Evolutionary conservation across 2,888 invertebrate species (phyloP).

Genomic region (Hermaeophaga mercurialis): DNA sequence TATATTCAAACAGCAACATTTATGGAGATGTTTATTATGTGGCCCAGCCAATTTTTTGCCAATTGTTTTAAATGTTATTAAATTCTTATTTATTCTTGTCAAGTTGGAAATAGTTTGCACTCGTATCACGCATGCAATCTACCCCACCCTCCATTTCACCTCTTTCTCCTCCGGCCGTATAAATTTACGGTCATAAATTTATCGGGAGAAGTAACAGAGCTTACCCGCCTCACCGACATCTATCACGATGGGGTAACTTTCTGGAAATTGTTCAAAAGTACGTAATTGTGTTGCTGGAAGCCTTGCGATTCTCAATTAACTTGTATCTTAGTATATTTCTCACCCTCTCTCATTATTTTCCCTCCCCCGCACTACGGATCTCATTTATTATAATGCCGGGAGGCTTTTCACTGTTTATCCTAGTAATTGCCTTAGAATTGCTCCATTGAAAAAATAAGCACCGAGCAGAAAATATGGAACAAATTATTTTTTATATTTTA

Average conservation of each 20-base stretch:
- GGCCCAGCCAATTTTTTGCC: too few species aligned
- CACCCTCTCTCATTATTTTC: slow-evolving; percentile 46
- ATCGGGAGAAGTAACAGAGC: slow-evolving; percentile 42
- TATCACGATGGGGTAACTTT: slow-evolving; percentile 48
- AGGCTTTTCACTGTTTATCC: slow-evolving; percentile 34
- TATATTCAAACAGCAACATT: too few species aligned
- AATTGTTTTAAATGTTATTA: too few species aligned
- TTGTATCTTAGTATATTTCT: slow-evolving; percentile 48
- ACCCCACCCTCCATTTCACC: slow-evolving; percentile 5
- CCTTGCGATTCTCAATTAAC: slow-evolving; percentile 50
- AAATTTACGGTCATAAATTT: slow-evolving; percentile 23
- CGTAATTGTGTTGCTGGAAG: slow-evolving; percentile 52
- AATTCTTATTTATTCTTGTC: slow-evolving; percentile 1
- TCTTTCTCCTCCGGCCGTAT: slow-evolving; percentile 13
- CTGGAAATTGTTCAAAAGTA: slow-evolving; percentile 51
- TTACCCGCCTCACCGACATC: slow-evolving; percentile 43
- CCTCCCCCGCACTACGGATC: slow-evolving; percentile 32
- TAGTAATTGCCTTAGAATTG: slow-evolving; percentile 32
- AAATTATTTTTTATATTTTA: too few species aligned
- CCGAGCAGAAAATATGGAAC: too few species aligned
- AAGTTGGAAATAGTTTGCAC: slow-evolving; percentile 9
- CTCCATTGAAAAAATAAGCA: too few species aligned
- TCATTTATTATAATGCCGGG: slow-evolving; percentile 10
- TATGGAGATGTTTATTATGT: too few species aligned
- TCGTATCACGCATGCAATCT: slow-evolving; percentile 11